Conservation (phyloP, 2,888 invertebrate species). For the Panzeria rudis region DNA sequence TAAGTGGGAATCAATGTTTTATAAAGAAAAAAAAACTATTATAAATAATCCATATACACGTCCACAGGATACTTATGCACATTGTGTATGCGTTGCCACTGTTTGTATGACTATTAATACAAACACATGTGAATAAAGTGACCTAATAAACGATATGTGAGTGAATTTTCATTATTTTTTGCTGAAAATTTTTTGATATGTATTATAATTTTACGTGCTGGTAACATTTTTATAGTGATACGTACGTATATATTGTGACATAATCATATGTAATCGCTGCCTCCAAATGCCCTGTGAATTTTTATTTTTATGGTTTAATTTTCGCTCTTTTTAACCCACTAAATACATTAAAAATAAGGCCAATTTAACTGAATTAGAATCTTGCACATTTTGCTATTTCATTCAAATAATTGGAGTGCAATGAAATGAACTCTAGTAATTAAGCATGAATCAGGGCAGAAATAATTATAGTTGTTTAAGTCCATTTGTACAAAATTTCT, state of each 20-base stretch:
- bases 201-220: conserved; percentile 13
- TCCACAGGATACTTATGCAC: background rate
- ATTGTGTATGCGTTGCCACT: background rate
- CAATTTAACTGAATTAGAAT: background rate
- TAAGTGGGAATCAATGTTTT: conserved; percentile 46
- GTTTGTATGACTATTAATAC: background rate
- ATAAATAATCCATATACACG: conserved; percentile 57
- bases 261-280: conserved; percentile 53
- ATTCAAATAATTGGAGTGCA: conserved; percentile 3
- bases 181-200: background rate
- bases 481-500: background rate
- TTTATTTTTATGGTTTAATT: conserved; percentile 7
- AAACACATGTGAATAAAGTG: conserved; percentile 38
- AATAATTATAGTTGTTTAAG: background rate
- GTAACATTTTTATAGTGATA: background rate
- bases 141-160: conserved; percentile 63
- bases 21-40: conserved; percentile 4
- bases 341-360: background rate
- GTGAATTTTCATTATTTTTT: background rate
- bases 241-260: conserved; percentile 30
- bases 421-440: background rate
- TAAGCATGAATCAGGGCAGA: background rate
- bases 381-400: background rate
- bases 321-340: conserved; percentile 28
- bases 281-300: conserved; percentile 45